phyloP scores from a whole-genome alignment of 2,797 vertebrate species.

The Pseudochaenichthys georgianus region DNA sequence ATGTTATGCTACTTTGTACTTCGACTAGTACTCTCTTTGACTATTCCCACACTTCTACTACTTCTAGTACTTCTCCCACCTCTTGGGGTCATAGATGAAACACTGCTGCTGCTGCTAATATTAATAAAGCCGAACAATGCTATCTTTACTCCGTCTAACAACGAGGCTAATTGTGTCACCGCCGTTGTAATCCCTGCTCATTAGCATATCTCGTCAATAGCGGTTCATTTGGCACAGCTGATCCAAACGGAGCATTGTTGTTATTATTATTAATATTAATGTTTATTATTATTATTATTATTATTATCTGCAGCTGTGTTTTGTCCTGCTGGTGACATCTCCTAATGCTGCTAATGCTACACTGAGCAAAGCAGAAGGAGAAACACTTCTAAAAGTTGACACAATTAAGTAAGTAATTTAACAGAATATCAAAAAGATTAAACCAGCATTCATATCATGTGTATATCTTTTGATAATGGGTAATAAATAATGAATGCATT shows the following conservation, averaged over 20 bases:
- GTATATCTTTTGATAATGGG: fast-evolving
- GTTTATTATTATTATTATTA: constrained; percentile 29
- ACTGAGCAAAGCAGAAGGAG: neutral
- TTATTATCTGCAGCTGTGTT: no score
- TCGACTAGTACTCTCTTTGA: no score
- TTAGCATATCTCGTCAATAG: neutral
- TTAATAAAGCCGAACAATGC: no score
- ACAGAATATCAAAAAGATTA: neutral
- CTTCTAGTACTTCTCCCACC: no score
- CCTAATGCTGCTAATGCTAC: neutral
- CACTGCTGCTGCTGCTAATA: no score
- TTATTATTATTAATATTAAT: constrained; percentile 34
- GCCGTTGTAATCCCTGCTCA: neutral
- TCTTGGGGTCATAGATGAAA: no score
- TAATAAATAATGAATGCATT: no score
- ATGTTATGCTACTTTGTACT: no score
- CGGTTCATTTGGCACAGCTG: constrained; percentile 36
- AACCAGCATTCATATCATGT: fast-evolving
- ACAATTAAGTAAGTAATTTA: no score
- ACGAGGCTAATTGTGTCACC: constrained; percentile 14
- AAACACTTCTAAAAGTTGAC: neutral
- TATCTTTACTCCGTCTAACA: no score
- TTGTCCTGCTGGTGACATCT: neutral
- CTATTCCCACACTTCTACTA: no score
- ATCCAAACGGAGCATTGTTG: constrained; percentile 32